These are phyloP conservation scores for Phragmatobia fuliginosa DNA, from an alignment of 2,888 invertebrate genomes.

Conservation along the genomic window DNA sequence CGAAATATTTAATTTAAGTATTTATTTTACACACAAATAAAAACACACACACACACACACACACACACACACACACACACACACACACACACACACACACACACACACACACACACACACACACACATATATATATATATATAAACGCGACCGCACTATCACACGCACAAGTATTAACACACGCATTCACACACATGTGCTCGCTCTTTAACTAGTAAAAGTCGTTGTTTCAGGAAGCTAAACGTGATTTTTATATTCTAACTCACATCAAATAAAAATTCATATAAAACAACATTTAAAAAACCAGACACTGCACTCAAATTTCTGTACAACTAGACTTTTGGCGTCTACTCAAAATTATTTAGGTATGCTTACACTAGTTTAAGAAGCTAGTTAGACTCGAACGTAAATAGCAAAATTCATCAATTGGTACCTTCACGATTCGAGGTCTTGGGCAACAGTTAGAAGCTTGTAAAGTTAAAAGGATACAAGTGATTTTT, in stretches of 20 bases:
- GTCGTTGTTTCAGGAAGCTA: slow-evolving; percentile 23
- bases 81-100: background rate
- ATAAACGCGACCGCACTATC: too few relatives aligned
- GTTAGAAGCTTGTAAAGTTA: too few relatives aligned
- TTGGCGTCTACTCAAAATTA: too few relatives aligned
- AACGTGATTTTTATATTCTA: slow-evolving; percentile 13
- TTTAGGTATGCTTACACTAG: too few relatives aligned
- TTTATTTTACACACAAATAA: too few relatives aligned
- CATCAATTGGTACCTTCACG: background rate
- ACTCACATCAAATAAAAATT: slow-evolving; percentile 5
- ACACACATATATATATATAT: background rate
- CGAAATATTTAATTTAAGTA: too few relatives aligned
- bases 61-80: too few relatives aligned
- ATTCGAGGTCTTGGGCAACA: background rate
- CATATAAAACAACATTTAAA: slow-evolving; percentile 13
- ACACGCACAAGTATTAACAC: background rate
- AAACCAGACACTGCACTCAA: background rate
- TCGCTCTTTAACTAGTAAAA: background rate
- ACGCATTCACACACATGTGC: background rate
- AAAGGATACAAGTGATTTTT: too few relatives aligned
- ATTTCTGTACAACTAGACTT: background rate
- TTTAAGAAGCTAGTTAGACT: too few relatives aligned
- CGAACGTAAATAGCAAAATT: too few relatives aligned
- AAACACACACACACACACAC: too few relatives aligned
- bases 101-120: background rate